Conservation (phyloP, 2,113 vertebrate species). For the Balaenoptera acutorostrata region DNA sequence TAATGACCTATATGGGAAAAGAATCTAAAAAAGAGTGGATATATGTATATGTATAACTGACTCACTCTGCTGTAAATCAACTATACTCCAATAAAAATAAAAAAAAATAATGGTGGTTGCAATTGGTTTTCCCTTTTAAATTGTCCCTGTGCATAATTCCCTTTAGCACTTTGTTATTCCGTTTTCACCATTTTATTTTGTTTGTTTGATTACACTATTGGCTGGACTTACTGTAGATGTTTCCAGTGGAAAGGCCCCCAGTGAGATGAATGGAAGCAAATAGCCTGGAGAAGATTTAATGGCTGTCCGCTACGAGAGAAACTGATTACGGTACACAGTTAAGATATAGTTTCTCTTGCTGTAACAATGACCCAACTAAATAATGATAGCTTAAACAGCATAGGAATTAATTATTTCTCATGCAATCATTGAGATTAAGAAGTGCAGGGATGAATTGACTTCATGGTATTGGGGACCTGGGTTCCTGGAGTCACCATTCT, state of each 20-base stretch:
- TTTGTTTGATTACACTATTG: not conserved
- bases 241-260: not conserved
- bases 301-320: not conserved
- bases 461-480: not conserved
- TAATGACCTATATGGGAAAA: not conserved
- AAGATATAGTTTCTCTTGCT: not conserved
- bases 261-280: not conserved
- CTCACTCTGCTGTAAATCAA: not conserved
- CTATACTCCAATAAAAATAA: not conserved
- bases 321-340: not conserved
- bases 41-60: not conserved
- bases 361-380: not conserved
- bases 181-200: not conserved
- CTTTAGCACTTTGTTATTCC: not conserved
- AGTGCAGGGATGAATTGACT: not conserved
- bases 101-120: not conserved
- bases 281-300: not conserved
- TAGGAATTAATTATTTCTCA: not conserved
- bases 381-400: not conserved
- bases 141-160: not conserved
- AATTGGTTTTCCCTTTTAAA: not conserved
- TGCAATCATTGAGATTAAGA: not conserved
- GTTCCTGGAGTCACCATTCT: not conserved
- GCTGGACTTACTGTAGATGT: no score
- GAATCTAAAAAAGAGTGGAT: not conserved